These are phyloP conservation scores for Cherax quadricarinatus DNA, from an alignment of 1,140 invertebrate genomes.

Conservation along the genomic window DNA sequence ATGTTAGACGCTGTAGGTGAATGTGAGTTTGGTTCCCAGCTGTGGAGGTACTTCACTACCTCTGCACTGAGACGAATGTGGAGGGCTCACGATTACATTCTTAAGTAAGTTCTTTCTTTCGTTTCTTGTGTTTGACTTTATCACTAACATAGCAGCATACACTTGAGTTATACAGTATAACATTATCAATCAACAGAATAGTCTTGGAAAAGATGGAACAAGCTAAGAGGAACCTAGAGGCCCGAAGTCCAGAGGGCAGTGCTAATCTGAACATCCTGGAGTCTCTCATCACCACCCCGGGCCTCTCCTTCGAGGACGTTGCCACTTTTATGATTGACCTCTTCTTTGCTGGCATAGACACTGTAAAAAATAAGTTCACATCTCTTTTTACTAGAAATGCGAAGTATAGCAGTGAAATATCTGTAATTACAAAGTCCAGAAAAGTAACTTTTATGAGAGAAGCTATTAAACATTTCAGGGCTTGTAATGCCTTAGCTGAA, in stretches of 20 bases:
- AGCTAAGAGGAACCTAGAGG: not conserved
- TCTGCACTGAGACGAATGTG: not conserved
- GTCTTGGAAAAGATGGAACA: not conserved
- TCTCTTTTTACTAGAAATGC: no score
- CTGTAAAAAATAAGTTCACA: not conserved
- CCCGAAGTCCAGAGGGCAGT: not conserved
- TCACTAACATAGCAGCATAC: not conserved
- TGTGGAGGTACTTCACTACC: not conserved
- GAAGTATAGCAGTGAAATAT: no score
- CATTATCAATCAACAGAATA: not conserved
- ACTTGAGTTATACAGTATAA: not conserved
- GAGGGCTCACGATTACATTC: not conserved
- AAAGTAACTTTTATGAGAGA: no score
- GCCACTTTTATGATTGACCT: not conserved
- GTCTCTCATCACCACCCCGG: not conserved
- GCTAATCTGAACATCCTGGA: not conserved
- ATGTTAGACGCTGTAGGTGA: not conserved
- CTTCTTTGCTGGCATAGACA: not conserved
- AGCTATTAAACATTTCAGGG: no score
- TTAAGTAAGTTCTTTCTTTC: not conserved
- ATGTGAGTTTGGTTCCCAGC: not conserved
- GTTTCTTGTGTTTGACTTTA: not conserved
- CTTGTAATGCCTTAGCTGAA: no score
- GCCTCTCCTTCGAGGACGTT: not conserved
- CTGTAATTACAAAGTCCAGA: no score